These are phyloP conservation scores for Anastatus disparis DNA, from an alignment of 1,140 invertebrate genomes.

Conservation along the genomic window DNA sequence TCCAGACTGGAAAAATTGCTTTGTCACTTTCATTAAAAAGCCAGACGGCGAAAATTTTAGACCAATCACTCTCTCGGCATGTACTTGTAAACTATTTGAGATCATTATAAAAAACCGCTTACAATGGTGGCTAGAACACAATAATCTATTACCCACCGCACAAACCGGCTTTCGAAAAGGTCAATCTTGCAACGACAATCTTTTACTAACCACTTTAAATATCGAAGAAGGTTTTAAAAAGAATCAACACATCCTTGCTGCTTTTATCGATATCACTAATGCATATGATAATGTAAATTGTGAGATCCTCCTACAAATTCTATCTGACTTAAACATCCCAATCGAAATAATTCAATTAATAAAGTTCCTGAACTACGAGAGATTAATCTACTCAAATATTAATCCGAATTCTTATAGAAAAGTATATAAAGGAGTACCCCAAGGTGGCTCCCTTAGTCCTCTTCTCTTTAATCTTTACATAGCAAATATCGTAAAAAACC, in stretches of 20 bases:
- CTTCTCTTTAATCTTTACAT: conserved; percentile 1
- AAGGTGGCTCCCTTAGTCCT: conserved; percentile 6
- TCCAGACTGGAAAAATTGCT: background rate
- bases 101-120: background rate
- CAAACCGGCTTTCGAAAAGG: conserved; percentile 1
- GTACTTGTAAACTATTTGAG: background rate
- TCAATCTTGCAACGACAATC: background rate
- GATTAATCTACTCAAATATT: background rate
- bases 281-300: conserved; percentile 37
- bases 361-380: conserved; percentile 13
- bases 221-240: conserved; percentile 1
- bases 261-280: conserved; percentile 37
- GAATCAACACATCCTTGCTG: background rate
- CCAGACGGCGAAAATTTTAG: background rate
- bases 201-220: background rate
- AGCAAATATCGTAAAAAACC: background rate
- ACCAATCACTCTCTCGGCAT: background rate
- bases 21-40: background rate
- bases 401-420: background rate
- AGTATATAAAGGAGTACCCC: conserved; percentile 7
- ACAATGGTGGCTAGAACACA: background rate
- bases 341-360: conserved; percentile 20
- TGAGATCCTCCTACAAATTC: conserved; percentile 4
- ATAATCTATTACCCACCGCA: background rate
- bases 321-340: background rate